These are phyloP conservation scores for Nixonia krombeini DNA, from an alignment of 1,140 invertebrate genomes.

Conservation along the genomic window DNA sequence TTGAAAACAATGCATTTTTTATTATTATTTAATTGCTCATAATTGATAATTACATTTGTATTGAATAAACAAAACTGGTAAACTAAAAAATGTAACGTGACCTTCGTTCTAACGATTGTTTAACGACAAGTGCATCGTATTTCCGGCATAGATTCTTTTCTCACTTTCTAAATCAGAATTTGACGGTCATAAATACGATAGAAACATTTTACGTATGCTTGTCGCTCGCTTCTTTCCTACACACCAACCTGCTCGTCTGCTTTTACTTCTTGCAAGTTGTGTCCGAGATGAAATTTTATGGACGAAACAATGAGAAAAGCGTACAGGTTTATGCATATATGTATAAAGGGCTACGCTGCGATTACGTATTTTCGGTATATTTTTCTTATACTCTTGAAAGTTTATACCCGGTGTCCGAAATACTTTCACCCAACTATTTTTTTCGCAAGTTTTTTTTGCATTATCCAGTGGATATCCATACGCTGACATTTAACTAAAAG, in stretches of 20 bases:
- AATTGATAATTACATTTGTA: background rate
- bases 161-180: constrained; percentile 52
- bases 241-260: constrained; percentile 33
- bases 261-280: constrained; percentile 49
- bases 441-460: no score
- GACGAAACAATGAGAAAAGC: constrained; percentile 12
- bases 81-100: background rate
- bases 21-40: background rate
- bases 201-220: constrained; percentile 48
- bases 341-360: no score
- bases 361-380: no score
- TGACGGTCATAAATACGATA: constrained; percentile 38
- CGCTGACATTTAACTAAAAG: no score
- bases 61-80: no score
- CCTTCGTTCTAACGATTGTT: constrained; percentile 4
- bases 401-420: no score
- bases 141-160: constrained; percentile 46
- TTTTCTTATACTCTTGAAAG: no score
- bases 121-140: constrained; percentile 19
- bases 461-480: no score
- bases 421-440: no score
- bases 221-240: constrained; percentile 42
- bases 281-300: constrained; percentile 19
- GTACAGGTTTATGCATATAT: background rate
- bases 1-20: background rate